phyloP scores from a whole-genome alignment of 2,888 invertebrate genomes.

The Linyphia triangularis region DNA sequence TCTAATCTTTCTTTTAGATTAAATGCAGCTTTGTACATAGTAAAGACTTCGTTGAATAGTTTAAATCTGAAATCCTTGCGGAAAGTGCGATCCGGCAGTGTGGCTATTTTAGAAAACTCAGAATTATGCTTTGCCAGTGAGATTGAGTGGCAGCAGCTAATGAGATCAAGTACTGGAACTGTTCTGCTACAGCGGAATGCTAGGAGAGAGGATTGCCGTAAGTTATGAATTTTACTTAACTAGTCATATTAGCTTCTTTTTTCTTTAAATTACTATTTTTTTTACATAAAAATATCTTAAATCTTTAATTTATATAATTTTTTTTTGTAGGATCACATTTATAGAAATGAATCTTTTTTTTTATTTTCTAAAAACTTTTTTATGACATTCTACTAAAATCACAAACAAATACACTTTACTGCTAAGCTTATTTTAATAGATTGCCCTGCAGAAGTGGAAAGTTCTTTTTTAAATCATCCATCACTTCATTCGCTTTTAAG shows the following conservation, averaged over 20 bases:
- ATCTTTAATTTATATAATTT: too few species aligned
- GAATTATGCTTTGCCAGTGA: constrained; percentile 92
- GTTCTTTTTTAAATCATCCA: too few species aligned
- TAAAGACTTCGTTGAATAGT: constrained; percentile 91
- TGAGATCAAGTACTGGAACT: constrained; percentile 85
- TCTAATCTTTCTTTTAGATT: constrained; percentile 56
- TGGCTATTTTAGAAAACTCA: constrained; percentile 92
- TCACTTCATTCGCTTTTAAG: too few species aligned
- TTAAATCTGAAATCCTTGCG: constrained; percentile 90
- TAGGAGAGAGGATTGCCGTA: constrained; percentile 86
- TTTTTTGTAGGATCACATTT: too few species aligned
- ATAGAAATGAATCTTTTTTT: too few species aligned
- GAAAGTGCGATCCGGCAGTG: constrained; percentile 91
- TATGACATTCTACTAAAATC: background rate
- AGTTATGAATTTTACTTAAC: constrained; percentile 81
- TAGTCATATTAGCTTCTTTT: too few species aligned
- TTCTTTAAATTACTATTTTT: too few species aligned
- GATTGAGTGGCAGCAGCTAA: constrained; percentile 91
- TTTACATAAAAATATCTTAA: too few species aligned
- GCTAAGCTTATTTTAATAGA: too few species aligned
- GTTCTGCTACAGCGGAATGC: constrained; percentile 88
- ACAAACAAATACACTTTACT: background rate
- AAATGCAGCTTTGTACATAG: constrained; percentile 89
- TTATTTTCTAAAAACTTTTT: background rate
- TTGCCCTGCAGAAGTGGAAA: too few species aligned